These are phyloP conservation scores for Drepanosiphum platanoidis DNA, from an alignment of 2,888 invertebrate species.

Conservation along the genomic window DNA sequence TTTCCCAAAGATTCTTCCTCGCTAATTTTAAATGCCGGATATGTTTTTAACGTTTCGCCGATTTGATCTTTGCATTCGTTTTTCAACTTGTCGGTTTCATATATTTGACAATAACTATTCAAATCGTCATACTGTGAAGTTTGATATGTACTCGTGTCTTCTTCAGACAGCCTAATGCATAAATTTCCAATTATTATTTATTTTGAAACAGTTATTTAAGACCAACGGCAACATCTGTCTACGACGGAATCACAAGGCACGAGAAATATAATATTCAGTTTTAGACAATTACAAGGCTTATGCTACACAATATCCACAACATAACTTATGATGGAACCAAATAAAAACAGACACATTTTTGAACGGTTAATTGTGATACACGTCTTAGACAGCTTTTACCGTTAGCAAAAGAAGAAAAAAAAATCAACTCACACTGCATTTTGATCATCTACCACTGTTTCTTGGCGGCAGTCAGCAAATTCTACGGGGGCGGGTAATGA, in stretches of 20 bases:
- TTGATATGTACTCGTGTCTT: slow-evolving; percentile 59
- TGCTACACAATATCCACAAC: no score
- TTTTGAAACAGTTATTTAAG: neutral
- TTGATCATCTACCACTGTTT: slow-evolving; percentile 39
- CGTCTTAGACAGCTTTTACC: no score
- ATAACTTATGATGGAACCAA: no score
- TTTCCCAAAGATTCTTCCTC: slow-evolving; percentile 65
- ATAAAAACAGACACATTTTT: no score
- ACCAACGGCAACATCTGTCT: no score
- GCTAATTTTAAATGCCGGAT: slow-evolving; percentile 57
- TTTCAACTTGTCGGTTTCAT: slow-evolving; percentile 53
- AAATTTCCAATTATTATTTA: neutral
- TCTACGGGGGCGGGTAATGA: slow-evolving; percentile 81
- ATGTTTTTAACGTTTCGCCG: slow-evolving; percentile 41
- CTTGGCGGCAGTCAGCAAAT: slow-evolving; percentile 74
- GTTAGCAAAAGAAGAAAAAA: neutral
- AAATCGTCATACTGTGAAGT: slow-evolving; percentile 60
- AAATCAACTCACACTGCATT: slow-evolving; percentile 40
- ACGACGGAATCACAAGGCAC: no score
- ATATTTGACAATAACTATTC: slow-evolving; percentile 54
- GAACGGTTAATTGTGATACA: no score
- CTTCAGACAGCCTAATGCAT: slow-evolving; percentile 46
- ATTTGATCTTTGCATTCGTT: slow-evolving; percentile 51
- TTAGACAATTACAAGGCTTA: no score
- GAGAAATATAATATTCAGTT: no score